Conservation (phyloP, 2,797 vertebrate species). For the Melanotaenia maccullochi region DNA sequence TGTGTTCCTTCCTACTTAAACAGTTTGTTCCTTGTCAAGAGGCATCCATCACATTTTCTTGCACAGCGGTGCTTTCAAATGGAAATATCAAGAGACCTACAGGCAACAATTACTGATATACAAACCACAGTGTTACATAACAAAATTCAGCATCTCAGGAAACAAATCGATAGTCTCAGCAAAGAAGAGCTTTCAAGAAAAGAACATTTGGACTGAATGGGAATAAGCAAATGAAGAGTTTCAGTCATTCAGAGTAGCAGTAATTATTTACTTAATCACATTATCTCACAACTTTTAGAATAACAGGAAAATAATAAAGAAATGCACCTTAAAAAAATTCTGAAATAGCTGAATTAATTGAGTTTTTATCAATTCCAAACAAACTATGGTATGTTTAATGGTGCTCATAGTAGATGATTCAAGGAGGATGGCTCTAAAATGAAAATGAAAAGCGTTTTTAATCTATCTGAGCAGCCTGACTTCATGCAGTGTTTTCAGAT, state of each 20-base stretch:
- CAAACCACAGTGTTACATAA: constrained; percentile 58
- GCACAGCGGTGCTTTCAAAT: constrained; percentile 37
- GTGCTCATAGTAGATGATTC: no score
- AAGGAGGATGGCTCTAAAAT: no score
- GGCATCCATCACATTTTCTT: constrained; percentile 62
- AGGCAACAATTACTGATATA: constrained; percentile 53
- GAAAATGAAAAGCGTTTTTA: constrained; percentile 11
- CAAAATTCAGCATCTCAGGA: constrained; percentile 25
- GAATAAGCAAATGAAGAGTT: not conserved
- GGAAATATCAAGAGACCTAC: constrained; percentile 59
- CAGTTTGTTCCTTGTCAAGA: constrained; percentile 61
- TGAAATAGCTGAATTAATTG: not conserved
- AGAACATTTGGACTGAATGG: not conserved
- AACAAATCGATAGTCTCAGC: not conserved
- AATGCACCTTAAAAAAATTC: not conserved
- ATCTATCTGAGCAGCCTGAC: constrained; percentile 22
- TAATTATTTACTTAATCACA: not conserved
- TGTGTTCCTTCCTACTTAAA: constrained; percentile 31
- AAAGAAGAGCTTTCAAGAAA: constrained; percentile 4
- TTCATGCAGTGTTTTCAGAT: constrained; percentile 40
- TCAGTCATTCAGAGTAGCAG: not conserved
- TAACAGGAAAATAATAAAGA: not conserved
- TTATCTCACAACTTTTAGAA: constrained; percentile 8
- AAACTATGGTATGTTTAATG: no score
- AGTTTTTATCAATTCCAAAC: no score